Evolutionary conservation across 2,113 vertebrate genomes (phyloP).

Genomic region (Saguinus midas): DNA sequence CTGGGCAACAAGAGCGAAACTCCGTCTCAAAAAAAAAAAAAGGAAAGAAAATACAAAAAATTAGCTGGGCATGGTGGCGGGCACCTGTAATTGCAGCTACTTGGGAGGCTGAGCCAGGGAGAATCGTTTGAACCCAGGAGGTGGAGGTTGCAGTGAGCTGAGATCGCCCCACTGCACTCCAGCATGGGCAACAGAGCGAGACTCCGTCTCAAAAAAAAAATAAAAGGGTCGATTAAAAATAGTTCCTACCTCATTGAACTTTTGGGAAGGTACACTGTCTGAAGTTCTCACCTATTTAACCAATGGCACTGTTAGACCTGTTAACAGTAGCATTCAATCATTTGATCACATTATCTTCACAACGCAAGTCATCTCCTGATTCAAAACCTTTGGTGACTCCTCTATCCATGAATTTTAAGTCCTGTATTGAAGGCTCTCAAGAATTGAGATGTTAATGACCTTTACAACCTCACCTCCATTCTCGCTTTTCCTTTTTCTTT

Average conservation of each 20-base stretch:
- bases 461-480: not conserved
- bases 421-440: not conserved
- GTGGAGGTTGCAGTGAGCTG: too few relatives aligned
- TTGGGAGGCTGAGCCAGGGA: too few relatives aligned
- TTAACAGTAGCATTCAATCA: not conserved
- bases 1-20: too few relatives aligned
- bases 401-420: not conserved
- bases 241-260: not conserved
- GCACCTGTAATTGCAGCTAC: too few relatives aligned
- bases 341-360: not conserved
- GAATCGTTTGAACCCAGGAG: too few relatives aligned
- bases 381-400: not conserved
- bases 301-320: not conserved
- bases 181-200: too few relatives aligned
- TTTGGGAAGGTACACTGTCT: not conserved
- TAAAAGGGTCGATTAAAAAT: not conserved
- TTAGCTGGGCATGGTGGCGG: too few relatives aligned
- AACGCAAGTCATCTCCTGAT: not conserved
- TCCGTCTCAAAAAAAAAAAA: too few relatives aligned
- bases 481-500: not conserved
- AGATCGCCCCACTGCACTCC: too few relatives aligned
- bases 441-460: not conserved
- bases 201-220: too few relatives aligned
- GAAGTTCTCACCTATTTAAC: constrained; percentile 6
- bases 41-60: too few relatives aligned